phyloP scores from a whole-genome alignment of 2,113 vertebrate species.

The Indri indri region DNA sequence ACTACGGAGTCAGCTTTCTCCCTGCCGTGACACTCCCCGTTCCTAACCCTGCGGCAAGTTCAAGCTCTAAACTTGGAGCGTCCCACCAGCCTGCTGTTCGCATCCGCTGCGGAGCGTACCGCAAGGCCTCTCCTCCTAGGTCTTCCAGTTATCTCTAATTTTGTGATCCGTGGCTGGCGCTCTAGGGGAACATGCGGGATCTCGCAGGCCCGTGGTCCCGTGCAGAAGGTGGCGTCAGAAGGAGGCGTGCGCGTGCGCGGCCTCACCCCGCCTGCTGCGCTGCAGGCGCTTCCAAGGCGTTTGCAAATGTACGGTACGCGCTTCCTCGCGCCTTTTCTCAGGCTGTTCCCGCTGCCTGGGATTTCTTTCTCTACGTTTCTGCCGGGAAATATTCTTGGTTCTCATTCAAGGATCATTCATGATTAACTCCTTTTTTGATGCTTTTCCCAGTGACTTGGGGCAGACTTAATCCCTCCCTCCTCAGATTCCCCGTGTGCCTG shows the following conservation, averaged over 20 bases:
- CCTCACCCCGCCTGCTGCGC: fast-evolving
- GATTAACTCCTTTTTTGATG: too few relatives aligned
- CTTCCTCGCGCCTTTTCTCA: not conserved
- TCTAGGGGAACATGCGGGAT: not conserved
- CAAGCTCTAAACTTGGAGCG: not conserved
- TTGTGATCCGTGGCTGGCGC: not conserved
- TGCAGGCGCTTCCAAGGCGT: not conserved
- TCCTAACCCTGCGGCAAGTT: not conserved
- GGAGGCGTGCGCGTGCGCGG: fast-evolving
- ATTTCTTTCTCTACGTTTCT: not conserved
- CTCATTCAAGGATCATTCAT: not conserved
- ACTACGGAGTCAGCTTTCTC: not conserved
- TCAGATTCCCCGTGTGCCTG: not conserved
- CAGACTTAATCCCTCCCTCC: not conserved
- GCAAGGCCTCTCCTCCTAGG: not conserved
- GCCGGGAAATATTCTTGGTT: not conserved
- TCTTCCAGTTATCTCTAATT: not conserved
- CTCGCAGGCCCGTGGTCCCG: not conserved
- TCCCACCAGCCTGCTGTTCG: not conserved
- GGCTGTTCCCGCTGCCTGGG: not conserved
- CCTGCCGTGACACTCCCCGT: not conserved
- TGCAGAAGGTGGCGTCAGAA: fast-evolving
- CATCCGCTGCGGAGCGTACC: not conserved
- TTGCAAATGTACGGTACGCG: not conserved
- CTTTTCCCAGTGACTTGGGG: not conserved